Base-by-base conservation (phyloP, 2,797 vertebrate species). In the Bucorvus abyssinicus region DNA sequence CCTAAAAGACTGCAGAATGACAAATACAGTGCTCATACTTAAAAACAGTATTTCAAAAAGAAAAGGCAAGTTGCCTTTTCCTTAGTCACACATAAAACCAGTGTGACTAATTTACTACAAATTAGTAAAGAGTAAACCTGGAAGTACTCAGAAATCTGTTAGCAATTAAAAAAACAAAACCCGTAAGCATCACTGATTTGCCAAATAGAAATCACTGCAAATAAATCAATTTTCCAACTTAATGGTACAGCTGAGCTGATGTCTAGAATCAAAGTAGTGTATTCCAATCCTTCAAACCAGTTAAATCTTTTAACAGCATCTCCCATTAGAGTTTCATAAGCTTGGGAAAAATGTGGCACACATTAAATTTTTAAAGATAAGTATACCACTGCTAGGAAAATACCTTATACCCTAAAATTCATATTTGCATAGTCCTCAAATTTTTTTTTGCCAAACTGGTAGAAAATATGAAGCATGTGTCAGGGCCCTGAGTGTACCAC, bases 121-220 rank as follows among this genome's bases (percentile, higher is more conserved):
- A 69, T 56, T 42, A 3, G 3, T 38, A 64, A 63, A 80, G n/a
- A 85, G n/a, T 71, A 92, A 89, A 94, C 38, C 78, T 89, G 52
- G 71, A 83, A 87, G 49, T 53, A 92, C 19, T 89, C 34, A 80
- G 11, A 91, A 70, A 21, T 34, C 60, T 7, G 42, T n/a, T 40
- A 80, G 60, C 29, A 87, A 80, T 67, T 85, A 69, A 69, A 82
- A 67, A 88, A 18, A 0, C 23, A 64, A 89, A 95, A 40, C 29
- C 44, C 27, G 2, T n/a, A 80, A 69, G 47, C 68, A 75, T 44
- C 81, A 55, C 40, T 60, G 20, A 89, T 89, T 78, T 89, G 61
- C 40, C 75, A 75, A 87, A 76, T 49, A 74, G 47, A 75, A 88
- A 95, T 38, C 38, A n/a, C 16, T 78, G 45, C 23, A 75, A 91